These are phyloP conservation scores for Nothocercus julius DNA, from an alignment of 2,113 vertebrate genomes.

Conservation along the genomic window DNA sequence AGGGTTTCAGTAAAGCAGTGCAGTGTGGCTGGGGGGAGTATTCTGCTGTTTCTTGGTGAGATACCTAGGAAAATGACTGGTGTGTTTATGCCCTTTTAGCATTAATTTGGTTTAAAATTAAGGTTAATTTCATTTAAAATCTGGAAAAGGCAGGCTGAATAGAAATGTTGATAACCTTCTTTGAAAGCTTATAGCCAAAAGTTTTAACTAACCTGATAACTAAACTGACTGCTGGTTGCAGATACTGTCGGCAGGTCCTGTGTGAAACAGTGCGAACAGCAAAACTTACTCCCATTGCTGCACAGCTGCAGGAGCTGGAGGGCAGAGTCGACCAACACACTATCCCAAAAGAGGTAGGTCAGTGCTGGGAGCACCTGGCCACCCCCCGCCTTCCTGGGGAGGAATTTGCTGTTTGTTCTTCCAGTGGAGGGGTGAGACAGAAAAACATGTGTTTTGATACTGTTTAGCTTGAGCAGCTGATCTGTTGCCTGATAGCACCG, in stretches of 20 bases:
- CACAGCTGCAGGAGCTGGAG: slow-evolving; percentile 91
- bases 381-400: neutral
- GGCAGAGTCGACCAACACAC: slow-evolving; percentile 90
- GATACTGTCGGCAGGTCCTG: slow-evolving; percentile 92
- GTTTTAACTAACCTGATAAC: neutral
- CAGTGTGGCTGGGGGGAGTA: neutral
- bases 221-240: slow-evolving; percentile 58
- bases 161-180: neutral
- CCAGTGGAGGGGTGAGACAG: fast-evolving
- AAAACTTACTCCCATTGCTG: slow-evolving; percentile 92
- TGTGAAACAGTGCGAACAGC: slow-evolving; percentile 93
- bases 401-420: neutral
- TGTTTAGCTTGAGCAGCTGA: neutral
- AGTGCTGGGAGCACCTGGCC: neutral
- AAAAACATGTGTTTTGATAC: neutral
- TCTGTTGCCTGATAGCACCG: neutral
- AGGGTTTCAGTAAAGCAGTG: neutral
- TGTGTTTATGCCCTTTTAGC: neutral
- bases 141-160: neutral
- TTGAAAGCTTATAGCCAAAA: neutral
- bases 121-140: neutral
- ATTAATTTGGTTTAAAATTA: neutral
- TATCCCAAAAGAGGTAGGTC: slow-evolving; percentile 92
- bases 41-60: neutral
- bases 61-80: neutral